These are phyloP conservation scores for Elaphurus davidianus DNA, from an alignment of 2,113 vertebrate species.

Conservation along the genomic window DNA sequence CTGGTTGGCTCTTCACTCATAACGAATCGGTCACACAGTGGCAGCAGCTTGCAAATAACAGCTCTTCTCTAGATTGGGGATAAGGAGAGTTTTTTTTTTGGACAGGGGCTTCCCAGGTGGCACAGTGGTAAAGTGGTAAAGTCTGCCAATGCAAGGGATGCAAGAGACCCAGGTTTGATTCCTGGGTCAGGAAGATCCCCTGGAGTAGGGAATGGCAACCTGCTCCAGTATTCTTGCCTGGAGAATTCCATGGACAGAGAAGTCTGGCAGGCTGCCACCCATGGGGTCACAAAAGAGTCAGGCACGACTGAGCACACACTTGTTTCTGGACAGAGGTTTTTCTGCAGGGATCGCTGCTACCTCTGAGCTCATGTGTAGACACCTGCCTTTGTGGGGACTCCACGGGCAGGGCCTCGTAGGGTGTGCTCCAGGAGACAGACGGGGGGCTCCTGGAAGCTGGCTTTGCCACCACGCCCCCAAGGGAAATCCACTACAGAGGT, in stretches of 20 bases:
- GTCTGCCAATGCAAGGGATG: not conserved
- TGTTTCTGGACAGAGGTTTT: not conserved
- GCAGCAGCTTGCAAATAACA: fast-evolving
- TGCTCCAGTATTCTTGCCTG: not conserved
- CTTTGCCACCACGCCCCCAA: not conserved
- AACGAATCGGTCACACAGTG: fast-evolving
- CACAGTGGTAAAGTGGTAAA: not conserved
- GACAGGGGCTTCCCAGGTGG: not conserved
- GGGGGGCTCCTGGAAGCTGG: not conserved
- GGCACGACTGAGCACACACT: not conserved
- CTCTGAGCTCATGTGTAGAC: not conserved
- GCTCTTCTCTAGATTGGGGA: not conserved
- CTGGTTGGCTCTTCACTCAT: fast-evolving
- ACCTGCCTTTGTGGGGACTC: not conserved
- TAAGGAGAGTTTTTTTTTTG: not conserved
- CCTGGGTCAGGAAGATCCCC: not conserved
- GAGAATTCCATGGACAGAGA: not conserved
- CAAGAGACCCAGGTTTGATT: not conserved
- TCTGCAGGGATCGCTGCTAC: not conserved
- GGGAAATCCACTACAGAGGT: not conserved
- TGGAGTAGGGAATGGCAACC: not conserved
- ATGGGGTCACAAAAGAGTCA: not conserved
- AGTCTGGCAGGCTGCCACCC: not conserved
- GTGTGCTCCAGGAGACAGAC: not conserved
- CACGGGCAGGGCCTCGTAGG: not conserved